Conservation (phyloP, 2,888 invertebrate genomes). For the Metacarcinus magister region DNA sequence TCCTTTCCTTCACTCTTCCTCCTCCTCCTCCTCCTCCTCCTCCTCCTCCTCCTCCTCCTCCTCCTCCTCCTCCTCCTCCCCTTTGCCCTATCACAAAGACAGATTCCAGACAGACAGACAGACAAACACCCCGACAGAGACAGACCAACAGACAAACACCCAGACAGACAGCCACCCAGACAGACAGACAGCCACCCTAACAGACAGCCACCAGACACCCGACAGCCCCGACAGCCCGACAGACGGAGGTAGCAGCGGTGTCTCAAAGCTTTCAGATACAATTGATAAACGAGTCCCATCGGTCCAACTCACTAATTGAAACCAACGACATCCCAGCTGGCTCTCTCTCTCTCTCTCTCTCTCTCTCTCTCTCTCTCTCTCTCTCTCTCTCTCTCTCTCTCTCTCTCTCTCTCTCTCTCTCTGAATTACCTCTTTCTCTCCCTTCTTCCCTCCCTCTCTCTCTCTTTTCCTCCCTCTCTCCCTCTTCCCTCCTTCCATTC, state of each 20-base stretch:
- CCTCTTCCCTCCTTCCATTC: not conserved
- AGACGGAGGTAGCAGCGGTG: not conserved
- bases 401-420: not conserved
- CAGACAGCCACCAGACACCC: too few relatives aligned
- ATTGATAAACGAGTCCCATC: not conserved
- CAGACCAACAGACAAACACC: too few relatives aligned
- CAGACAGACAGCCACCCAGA: too few relatives aligned
- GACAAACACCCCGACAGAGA: too few relatives aligned
- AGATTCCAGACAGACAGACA: too few relatives aligned
- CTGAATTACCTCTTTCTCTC: not conserved
- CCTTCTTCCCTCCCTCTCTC: not conserved
- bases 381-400: not conserved
- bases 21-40: not conserved
- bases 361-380: not conserved
- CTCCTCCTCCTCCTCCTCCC: not conserved
- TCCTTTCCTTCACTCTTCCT: not conserved
- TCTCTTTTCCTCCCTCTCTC: not conserved
- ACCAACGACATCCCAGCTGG: not conserved
- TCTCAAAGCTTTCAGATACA: not conserved
- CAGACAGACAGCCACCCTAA: not conserved
- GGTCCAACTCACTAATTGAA: not conserved
- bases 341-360: too few relatives aligned
- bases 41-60: not conserved
- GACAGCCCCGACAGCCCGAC: not conserved
- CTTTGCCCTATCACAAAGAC: not conserved